Base-by-base conservation (phyloP, 2,797 vertebrate species). In the Hoplostethus atlanticus region DNA sequence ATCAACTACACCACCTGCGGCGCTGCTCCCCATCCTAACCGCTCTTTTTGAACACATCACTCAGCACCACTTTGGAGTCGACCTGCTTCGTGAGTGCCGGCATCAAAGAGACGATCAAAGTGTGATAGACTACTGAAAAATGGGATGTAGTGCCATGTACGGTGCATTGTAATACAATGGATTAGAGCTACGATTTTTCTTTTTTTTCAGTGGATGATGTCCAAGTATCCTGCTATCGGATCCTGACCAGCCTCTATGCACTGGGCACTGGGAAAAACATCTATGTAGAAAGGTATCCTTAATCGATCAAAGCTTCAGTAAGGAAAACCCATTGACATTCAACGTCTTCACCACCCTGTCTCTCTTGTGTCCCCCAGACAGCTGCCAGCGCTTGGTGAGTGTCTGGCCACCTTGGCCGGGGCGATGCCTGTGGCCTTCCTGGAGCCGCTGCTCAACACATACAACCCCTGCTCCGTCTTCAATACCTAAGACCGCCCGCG, bases 261-360 rank as follows among this genome's bases (percentile, higher is more conserved):
- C 95, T 99, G 71, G 98, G 98, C 54, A 99, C 98, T 17, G 98
- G 98, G 59, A 99, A 98, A 87, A 99, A 99, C 93, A 98, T 99
- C 90, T 99, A 99, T 16, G 98, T 99, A 72, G 98, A 99, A 92
- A 97, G 98, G 98, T 99, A 96, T 73, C 38, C 9, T 6, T 71
- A 10, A 65, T 42, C 34, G n/a, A 50, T 73, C 1, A 53, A 72
- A 50, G 34, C 0, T 4, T 53, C 17, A 52, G 16, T 53, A 25
- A 53, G 34, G 21, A 57, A 28, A 51, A 70, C 44, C 0, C 11
- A 4, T 9, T 53, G 17, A 36, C 59, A 28, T 56, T 56, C 7
- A 42, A 0, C 34, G 66, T 38, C 12, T 53, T 64, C 25, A 66
- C 36, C 38, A 21, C 58, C 36, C 31, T 53, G 52, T 54, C 8